phyloP scores from a whole-genome alignment of 2,797 vertebrate genomes.

The Galaxias olidus region DNA sequence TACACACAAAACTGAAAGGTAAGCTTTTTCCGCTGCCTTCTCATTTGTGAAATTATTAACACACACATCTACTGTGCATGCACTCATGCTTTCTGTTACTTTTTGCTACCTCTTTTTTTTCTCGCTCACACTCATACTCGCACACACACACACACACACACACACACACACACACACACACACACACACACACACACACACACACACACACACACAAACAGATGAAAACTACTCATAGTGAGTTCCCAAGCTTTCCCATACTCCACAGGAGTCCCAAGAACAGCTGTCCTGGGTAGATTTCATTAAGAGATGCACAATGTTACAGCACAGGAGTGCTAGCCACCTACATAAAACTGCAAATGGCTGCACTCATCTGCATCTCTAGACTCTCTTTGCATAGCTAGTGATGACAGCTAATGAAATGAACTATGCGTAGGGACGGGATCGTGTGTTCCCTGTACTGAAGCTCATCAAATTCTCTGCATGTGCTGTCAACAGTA shows the following conservation, averaged over 20 bases:
- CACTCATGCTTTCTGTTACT: not conserved
- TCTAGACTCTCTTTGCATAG: not conserved
- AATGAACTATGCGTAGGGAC: not conserved
- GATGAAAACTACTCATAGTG: not conserved
- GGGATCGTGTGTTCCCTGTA: no score
- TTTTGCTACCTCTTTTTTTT: not conserved
- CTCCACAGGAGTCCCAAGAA: slow-evolving; percentile 8
- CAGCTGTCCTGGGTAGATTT: slow-evolving; percentile 5
- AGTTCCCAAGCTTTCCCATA: slow-evolving; percentile 1
- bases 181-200: not conserved
- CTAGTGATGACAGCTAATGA: not conserved
- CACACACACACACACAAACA: not conserved
- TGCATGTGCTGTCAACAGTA: no score
- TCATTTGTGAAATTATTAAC: no score
- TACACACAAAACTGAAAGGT: no score
- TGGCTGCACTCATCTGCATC: not conserved
- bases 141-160: not conserved
- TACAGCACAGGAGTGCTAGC: not conserved
- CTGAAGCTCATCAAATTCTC: no score
- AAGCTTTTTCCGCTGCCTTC: no score
- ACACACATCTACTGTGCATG: no score
- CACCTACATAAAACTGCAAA: not conserved
- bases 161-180: slow-evolving; percentile 1
- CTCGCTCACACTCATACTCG: not conserved
- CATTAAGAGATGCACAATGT: not conserved